Conservation (phyloP, 2,888 invertebrate genomes). For the Ectropis crepuscularia region DNA sequence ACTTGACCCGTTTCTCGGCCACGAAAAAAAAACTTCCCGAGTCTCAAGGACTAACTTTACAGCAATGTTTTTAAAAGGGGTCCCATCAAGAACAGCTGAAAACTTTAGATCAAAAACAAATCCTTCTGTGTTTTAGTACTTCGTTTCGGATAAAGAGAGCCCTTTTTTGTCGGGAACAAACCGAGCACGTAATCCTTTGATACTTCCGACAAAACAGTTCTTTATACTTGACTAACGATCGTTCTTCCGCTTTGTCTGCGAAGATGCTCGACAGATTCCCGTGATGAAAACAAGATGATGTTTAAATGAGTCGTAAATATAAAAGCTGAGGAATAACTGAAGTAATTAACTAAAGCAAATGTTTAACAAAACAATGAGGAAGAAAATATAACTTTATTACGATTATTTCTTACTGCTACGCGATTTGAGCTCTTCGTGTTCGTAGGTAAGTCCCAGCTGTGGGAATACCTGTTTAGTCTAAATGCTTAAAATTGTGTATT, state of each 20-base stretch:
- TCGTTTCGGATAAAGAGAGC: slow-evolving; percentile 34
- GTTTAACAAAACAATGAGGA: no score
- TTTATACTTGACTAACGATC: slow-evolving; percentile 48
- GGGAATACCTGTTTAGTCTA: no score
- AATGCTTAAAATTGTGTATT: no score
- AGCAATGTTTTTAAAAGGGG: slow-evolving; percentile 4
- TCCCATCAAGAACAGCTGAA: slow-evolving; percentile 3
- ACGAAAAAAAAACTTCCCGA: not conserved
- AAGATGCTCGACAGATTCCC: slow-evolving; percentile 22
- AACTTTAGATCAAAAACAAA: slow-evolving; percentile 20
- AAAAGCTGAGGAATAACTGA: not conserved
- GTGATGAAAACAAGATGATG: slow-evolving; percentile 5
- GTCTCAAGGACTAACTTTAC: not conserved
- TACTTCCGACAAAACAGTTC: slow-evolving; percentile 53
- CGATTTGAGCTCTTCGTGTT: no score
- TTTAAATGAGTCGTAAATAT: not conserved
- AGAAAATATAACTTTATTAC: no score
- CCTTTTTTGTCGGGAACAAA: slow-evolving; percentile 53
- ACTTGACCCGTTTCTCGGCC: not conserved
- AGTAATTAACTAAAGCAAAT: no score
- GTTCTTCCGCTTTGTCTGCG: slow-evolving; percentile 35
- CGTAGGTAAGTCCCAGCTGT: no score
- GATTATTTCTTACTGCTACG: no score
- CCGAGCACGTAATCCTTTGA: slow-evolving; percentile 56
- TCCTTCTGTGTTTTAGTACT: slow-evolving; percentile 33